phyloP scores from a whole-genome alignment of 2,113 vertebrate species.

The Eptesicus fuscus region DNA sequence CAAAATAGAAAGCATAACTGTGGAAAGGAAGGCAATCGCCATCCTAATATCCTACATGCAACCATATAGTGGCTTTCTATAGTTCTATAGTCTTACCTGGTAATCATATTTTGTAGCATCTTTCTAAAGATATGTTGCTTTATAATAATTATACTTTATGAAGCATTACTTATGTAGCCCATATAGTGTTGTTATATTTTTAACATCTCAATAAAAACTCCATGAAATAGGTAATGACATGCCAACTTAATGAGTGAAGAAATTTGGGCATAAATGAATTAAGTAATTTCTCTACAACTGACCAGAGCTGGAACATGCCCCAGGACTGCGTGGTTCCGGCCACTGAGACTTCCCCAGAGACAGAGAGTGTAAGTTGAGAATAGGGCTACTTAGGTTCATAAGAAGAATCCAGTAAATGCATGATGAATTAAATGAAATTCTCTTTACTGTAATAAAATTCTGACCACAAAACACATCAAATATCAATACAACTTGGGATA shows the following conservation, averaged over 20 bases:
- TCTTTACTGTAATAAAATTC: slow-evolving; percentile 33
- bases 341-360: neutral
- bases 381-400: neutral
- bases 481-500: neutral
- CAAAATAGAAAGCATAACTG: neutral
- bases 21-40: neutral
- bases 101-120: neutral
- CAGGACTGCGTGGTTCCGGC: neutral
- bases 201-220: neutral
- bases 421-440: slow-evolving; percentile 27
- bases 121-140: neutral
- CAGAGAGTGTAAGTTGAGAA: neutral
- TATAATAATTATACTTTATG: neutral
- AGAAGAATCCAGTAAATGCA: neutral
- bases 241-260: neutral
- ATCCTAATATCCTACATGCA: neutral
- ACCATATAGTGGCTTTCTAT: neutral
- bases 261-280: neutral
- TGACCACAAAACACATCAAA: slow-evolving; percentile 25
- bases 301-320: neutral
- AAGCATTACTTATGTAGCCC: neutral
- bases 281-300: neutral
- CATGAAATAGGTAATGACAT: neutral
- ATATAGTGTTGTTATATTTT: neutral
- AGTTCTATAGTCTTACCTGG: neutral